These are phyloP conservation scores for Gymnothorax javanicus DNA, from an alignment of 2,797 vertebrate genomes.

Conservation along the genomic window DNA sequence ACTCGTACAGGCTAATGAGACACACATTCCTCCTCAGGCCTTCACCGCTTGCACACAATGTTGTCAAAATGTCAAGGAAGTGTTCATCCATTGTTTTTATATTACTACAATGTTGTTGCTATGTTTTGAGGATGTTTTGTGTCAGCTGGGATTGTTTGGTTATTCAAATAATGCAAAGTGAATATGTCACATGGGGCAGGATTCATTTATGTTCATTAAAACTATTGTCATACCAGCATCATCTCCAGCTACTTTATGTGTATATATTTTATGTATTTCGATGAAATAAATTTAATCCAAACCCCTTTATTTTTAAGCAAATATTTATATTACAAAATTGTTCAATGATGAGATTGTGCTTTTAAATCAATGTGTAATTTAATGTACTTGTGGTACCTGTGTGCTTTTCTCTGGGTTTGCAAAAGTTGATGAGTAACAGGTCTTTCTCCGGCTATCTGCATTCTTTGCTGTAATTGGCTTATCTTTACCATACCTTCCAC, in stretches of 20 bases:
- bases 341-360: background rate
- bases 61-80: too few species aligned
- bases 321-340: background rate
- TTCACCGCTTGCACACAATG: too few species aligned
- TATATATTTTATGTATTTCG: background rate
- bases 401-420: background rate
- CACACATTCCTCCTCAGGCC: background rate
- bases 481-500: background rate
- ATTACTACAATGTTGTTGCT: too few species aligned
- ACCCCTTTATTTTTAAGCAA: background rate
- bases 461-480: slow-evolving; percentile 18
- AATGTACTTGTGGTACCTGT: background rate
- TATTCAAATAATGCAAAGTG: background rate
- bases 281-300: too few species aligned
- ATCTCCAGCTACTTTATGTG: background rate
- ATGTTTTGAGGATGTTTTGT: too few species aligned
- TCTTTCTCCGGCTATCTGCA: background rate
- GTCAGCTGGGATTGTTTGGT: background rate
- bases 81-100: too few species aligned
- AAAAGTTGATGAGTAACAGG: slow-evolving; percentile 8
- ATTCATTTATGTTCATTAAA: background rate
- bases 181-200: background rate
- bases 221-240: background rate
- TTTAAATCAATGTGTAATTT: background rate
- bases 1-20: background rate